Base-by-base conservation (phyloP, 35 echinoderm and acorn worm genomes). In the Chiridota heheva region DNA sequence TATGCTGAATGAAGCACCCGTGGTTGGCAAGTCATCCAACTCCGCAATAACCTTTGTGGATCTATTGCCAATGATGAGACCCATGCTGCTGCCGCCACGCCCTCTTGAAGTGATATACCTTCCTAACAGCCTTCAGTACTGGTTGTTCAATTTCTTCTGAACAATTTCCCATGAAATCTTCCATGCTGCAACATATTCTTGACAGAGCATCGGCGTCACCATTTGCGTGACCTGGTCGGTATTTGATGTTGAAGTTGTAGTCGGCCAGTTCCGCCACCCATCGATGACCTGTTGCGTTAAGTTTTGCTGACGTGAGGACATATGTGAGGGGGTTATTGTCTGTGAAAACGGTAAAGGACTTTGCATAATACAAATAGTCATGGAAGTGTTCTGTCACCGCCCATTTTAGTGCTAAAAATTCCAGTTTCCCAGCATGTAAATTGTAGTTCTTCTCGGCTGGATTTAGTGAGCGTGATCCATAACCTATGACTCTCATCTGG, bases 331-430 rank as follows among this genome's bases (percentile, higher is more conserved):
- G 88, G 20, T 91, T 91, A 55, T 85, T 91, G 22, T 92, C 84
- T 24, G 76, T 86, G 67, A 69, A 83, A 7, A 92, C 84, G 1
- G 58, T 64, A 32, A 92, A 92, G 7, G 60, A 64, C 25, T 56
- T 27, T 35, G 82, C 82, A 73, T 86, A 91, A 24, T 47, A 77
- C n/a, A 92, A 58, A 42, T 92, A 92, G 55, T 85, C 73, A 6
- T 76, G 42, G 57, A 91, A 91, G 36, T 91, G 83, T 1, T 81
- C 83, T 5, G 83, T 82, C 20, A 87, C 56, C 3, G 83, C 75
- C 90, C 90, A 92, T 57, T 86, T 82, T 22, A 92, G 37, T 2
- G 83, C 90, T 40, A 92, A 48, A 60, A 91, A 91, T 62, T 91
- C 81, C 18, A 92, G 60, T 58, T 92, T 92, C 5, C 83, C 83